These are phyloP conservation scores for Centrocercus urophasianus DNA, from an alignment of 2,113 vertebrate genomes.

Conservation along the genomic window DNA sequence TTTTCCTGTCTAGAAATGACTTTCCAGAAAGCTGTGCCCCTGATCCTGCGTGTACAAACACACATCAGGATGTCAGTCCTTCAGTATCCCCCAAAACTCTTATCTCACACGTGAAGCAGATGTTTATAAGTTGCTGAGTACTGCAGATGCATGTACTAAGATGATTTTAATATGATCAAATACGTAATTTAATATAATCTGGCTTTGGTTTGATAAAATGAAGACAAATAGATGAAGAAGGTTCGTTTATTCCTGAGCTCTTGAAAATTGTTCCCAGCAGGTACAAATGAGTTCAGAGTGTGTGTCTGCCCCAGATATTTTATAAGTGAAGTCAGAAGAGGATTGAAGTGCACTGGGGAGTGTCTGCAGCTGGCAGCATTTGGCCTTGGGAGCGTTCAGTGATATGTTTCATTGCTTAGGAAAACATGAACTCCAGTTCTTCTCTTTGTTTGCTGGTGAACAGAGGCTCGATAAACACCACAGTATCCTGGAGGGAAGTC, in stretches of 20 bases:
- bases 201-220: not conserved
- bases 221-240: not conserved
- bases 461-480: not conserved
- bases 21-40: not conserved
- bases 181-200: not conserved
- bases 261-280: not conserved
- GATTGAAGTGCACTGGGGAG: not conserved
- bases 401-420: not conserved
- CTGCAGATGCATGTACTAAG: not conserved
- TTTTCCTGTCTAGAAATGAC: not conserved
- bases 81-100: not conserved
- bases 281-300: not conserved
- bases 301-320: not conserved
- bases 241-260: not conserved
- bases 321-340: not conserved
- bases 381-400: not conserved
- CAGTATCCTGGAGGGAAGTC: not conserved
- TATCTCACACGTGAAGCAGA: not conserved
- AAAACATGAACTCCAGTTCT: not conserved
- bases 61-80: rapidly evolving
- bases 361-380: not conserved
- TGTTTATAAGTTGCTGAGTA: not conserved
- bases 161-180: not conserved
- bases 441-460: not conserved
- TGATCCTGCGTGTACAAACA: not conserved